phyloP scores from a whole-genome alignment of 92 coral and sea anemone species.

The Hydrozoanthus gracilis region DNA sequence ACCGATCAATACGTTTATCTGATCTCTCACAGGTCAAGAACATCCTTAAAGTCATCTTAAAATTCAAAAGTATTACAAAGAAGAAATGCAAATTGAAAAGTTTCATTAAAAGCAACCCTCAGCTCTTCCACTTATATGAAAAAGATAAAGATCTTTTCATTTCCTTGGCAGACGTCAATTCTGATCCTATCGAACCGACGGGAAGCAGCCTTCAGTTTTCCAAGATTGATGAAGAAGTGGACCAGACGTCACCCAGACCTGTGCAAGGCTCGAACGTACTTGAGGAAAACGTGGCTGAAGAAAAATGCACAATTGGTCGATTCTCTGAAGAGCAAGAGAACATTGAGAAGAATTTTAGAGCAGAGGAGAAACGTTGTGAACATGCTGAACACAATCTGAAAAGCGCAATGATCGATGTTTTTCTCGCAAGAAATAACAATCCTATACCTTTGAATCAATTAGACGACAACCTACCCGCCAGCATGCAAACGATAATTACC shows the following conservation, averaged over 20 bases:
- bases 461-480: background rate
- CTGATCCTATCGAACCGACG: background rate
- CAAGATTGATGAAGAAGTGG: background rate
- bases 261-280: background rate
- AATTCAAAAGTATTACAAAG: background rate
- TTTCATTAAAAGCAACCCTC: background rate
- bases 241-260: background rate
- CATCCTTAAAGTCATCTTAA: background rate
- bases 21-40: background rate
- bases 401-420: constrained; percentile 12
- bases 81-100: background rate
- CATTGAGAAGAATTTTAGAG: background rate
- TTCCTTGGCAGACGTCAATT: background rate
- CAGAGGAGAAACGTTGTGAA: background rate
- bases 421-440: background rate
- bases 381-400: background rate
- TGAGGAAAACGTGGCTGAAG: background rate
- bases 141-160: background rate
- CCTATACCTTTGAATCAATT: constrained; percentile 1
- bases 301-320: background rate
- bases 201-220: background rate
- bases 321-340: background rate
- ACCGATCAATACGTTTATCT: background rate
- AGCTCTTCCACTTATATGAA: constrained; percentile 1
- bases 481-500: background rate